Conservation (phyloP, 2,888 invertebrate genomes). For the Cetonia aurata region DNA sequence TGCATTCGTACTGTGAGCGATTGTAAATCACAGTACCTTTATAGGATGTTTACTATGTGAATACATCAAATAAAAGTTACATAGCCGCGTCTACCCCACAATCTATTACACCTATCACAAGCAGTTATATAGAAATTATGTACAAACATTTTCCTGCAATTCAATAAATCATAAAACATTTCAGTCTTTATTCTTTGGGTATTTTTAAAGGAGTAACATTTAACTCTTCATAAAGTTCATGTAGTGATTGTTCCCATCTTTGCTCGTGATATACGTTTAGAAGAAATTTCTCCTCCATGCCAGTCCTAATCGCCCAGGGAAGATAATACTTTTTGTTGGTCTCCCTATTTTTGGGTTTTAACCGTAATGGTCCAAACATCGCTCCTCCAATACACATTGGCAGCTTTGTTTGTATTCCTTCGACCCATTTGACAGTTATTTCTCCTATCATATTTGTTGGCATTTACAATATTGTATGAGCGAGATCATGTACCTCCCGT, state of each 20-base stretch:
- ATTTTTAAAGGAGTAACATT: conserved; percentile 75
- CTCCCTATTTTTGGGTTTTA: conserved; percentile 87
- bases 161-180: conserved; percentile 5
- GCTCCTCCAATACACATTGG: conserved; percentile 97
- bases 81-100: too few relatives aligned
- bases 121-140: not conserved
- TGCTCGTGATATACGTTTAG: conserved; percentile 93
- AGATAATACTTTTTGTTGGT: conserved; percentile 82
- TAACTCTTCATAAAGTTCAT: conserved; percentile 84
- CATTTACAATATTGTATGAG: conserved; percentile 92
- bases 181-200: conserved; percentile 46
- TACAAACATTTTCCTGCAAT: conserved; percentile 3
- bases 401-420: conserved; percentile 93
- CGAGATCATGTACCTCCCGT: conserved; percentile 95
- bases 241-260: conserved; percentile 90
- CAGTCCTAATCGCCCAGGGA: conserved; percentile 89
- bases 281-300: conserved; percentile 80
- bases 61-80: too few relatives aligned
- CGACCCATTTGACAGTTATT: conserved; percentile 97
- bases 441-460: conserved; percentile 92
- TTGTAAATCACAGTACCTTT: too few relatives aligned
- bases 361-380: conserved; percentile 89
- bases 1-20: too few relatives aligned
- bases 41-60: too few relatives aligned
- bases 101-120: too few relatives aligned